These are phyloP conservation scores for Bambusicola thoracicus DNA, from an alignment of 2,113 vertebrate genomes.

Conservation along the genomic window DNA sequence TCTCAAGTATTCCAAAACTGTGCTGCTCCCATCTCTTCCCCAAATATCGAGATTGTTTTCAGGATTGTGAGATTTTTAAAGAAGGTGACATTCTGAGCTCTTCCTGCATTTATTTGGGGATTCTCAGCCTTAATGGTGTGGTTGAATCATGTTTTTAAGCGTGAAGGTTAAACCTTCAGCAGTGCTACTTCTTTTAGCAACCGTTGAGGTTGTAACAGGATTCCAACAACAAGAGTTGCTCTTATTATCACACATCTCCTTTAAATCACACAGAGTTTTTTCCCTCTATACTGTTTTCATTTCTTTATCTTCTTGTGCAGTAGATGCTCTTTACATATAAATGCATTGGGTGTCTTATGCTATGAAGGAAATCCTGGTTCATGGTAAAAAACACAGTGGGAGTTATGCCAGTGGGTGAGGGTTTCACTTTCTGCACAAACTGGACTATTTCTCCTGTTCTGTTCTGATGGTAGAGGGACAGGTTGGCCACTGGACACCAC, in stretches of 20 bases:
- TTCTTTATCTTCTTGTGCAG: not conserved
- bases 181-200: not conserved
- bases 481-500: not conserved
- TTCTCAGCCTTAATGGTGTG: not conserved
- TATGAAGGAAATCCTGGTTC: not conserved
- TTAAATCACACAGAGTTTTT: not conserved
- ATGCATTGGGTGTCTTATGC: accelerated
- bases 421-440: not conserved
- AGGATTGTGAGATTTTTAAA: not conserved
- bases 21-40: not conserved
- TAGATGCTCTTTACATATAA: not conserved
- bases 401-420: not conserved
- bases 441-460: not conserved
- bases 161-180: not conserved
- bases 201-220: not conserved
- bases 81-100: not conserved
- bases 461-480: not conserved
- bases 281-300: not conserved
- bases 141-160: not conserved
- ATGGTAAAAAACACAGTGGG: not conserved
- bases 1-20: not conserved
- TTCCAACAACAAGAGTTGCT: not conserved
- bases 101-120: not conserved
- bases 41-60: not conserved
- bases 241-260: not conserved